Conservation (phyloP, 2,797 vertebrate genomes). For the Valencia hispanica region DNA sequence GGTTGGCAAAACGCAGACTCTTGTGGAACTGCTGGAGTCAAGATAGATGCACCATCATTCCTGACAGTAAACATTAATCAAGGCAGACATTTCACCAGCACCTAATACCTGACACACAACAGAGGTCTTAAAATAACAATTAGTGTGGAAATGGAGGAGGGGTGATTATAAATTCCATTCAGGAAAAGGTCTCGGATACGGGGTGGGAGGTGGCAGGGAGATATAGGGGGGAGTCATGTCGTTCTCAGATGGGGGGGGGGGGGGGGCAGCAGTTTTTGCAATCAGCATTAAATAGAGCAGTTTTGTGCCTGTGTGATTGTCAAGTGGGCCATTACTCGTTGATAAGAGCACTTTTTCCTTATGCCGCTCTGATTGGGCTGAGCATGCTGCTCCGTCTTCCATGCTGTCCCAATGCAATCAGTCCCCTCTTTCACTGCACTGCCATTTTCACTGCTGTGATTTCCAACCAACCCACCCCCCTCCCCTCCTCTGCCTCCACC, state of each 20-base stretch:
- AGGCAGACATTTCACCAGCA: constrained; percentile 62
- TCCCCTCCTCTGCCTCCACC: constrained; percentile 40
- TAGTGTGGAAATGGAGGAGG: constrained; percentile 85
- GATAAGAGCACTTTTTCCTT: constrained; percentile 89
- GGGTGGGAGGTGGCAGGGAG: constrained; percentile 61
- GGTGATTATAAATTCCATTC: constrained; percentile 95
- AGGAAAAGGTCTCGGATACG: constrained; percentile 84
- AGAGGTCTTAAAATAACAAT: constrained; percentile 87
- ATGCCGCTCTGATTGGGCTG: constrained; percentile 90
- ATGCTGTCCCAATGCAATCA: constrained; percentile 89
- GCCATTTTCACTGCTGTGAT: constrained; percentile 87
- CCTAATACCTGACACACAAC: constrained; percentile 61
- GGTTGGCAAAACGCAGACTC: constrained; percentile 41
- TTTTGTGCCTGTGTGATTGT: constrained; percentile 99
- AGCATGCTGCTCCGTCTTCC: constrained; percentile 85
- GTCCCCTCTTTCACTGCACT: constrained; percentile 83
- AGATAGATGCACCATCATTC: constrained; percentile 36
- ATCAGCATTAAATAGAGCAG: constrained; percentile 96
- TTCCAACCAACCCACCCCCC: constrained; percentile 69
- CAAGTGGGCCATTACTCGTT: constrained; percentile 97
- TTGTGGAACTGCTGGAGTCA: constrained; percentile 33
- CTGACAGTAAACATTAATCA: constrained; percentile 73
- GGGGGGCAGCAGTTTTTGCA: constrained; percentile 87
- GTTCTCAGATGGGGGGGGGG: constrained; percentile 44
- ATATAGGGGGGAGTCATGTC: constrained; percentile 69